Evolutionary conservation across 2,888 invertebrate genomes (phyloP), one percentile per base, ranked within the genome.

Genomic region (Drosophila mettleri): DNA sequence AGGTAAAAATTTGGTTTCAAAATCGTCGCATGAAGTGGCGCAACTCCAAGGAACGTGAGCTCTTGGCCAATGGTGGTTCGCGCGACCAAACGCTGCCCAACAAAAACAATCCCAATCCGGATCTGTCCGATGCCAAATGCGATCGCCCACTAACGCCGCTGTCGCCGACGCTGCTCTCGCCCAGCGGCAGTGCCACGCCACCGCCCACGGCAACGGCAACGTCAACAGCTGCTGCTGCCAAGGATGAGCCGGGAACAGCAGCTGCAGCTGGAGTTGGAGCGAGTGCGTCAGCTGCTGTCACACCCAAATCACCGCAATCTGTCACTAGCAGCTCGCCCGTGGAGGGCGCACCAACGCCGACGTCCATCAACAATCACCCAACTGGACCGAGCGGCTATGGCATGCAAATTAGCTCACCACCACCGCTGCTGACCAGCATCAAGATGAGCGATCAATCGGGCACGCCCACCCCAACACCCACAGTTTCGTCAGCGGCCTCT

Each of bases 1-100:
- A 94, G 94, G 94, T 94, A 54, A 94, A 94, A 92, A 94, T 94
- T 82, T 94, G 94, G 94, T 99, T 99, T 93, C 99, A 99, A 94
- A 99, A 99, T 92, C 95, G 99, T 0, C 95, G 99, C 59, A 99
- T 99, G 99, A 99, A 92, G 92, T 99, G 99, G 99, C 94, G 99
- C 58, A 99, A 99, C 93, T 98, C 98, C 5, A 99, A 99, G 93
- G 99, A 99, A 92, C 94, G 98, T 33, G 98, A 99, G 92, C 94
- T 98, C 0, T 93, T 99, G 24, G 98, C 98, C 0, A 96, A 96
- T 20, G 98, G 98, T 0, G 98, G 98, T 2, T 97, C 98, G 8
- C 94, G 98, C 29, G 98, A 98, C 90, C 98, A 98, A 92, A 98
- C 98, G 0, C 93, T 99, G 24, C 98, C 98, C 0, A 98, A 98